Percentiles rank a stretch among this genome's conserved stretches.
These are phyloP conservation scores for Adelosebastes latens DNA, from an alignment of 2,797 vertebrate species.

Conservation along the genomic window DNA sequence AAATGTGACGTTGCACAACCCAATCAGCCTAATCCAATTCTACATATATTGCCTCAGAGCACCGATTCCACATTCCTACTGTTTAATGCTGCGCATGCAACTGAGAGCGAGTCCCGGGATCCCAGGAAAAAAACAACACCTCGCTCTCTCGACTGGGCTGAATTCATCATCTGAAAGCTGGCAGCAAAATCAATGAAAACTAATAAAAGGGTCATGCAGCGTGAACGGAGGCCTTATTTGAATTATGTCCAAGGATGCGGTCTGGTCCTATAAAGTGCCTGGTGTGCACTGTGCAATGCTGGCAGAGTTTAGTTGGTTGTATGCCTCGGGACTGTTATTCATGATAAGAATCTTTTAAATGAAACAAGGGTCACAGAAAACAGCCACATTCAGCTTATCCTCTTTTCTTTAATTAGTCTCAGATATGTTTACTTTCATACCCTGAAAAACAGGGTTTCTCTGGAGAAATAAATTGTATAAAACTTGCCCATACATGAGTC, in stretches of 20 bases:
- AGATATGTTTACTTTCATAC: background rate
- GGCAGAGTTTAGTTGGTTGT: slow-evolving; percentile 12
- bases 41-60: slow-evolving; percentile 24
- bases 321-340: slow-evolving; percentile 4
- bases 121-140: slow-evolving; percentile 56
- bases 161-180: slow-evolving; percentile 69
- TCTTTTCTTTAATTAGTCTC: slow-evolving; percentile 12
- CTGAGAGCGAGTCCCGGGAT: slow-evolving; percentile 33
- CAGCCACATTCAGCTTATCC: background rate
- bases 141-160: slow-evolving; percentile 46
- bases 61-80: slow-evolving; percentile 35
- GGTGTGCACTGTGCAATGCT: slow-evolving; percentile 26
- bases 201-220: slow-evolving; percentile 65
- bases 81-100: slow-evolving; percentile 45
- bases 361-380: slow-evolving; percentile 3
- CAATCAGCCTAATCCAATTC: slow-evolving; percentile 48
- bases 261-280: slow-evolving; percentile 42
- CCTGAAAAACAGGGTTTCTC: background rate
- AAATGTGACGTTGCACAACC: slow-evolving; percentile 25
- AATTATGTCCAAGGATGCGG: slow-evolving; percentile 61
- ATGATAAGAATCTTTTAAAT: background rate
- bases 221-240: slow-evolving; percentile 63
- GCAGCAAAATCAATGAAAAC: slow-evolving; percentile 73
- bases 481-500: background rate
- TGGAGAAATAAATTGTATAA: background rate